These are phyloP conservation scores for Astyanax mexicanus DNA, from an alignment of 2,797 vertebrate genomes.

Conservation along the genomic window DNA sequence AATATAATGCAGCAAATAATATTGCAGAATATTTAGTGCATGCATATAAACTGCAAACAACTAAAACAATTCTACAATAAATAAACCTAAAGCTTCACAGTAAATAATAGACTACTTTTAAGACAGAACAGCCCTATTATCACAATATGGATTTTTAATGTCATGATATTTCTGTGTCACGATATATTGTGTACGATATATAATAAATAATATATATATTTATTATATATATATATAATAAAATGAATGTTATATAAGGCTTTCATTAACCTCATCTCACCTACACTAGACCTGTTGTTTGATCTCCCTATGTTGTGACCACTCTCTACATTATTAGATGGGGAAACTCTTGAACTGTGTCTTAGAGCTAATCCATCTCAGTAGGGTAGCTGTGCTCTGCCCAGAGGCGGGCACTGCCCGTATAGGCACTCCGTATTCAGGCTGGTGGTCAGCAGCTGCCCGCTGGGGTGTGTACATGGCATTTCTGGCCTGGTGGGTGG, in stretches of 20 bases:
- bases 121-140: too few species aligned
- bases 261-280: neutral
- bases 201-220: too few species aligned
- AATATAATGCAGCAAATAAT: too few species aligned
- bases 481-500: constrained; percentile 50
- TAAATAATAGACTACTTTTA: too few species aligned
- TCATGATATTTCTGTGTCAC: too few species aligned
- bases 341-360: neutral
- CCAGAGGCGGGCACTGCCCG: constrained; percentile 51
- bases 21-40: too few species aligned
- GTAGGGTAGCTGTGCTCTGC: constrained; percentile 26
- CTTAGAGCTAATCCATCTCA: constrained; percentile 30
- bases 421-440: constrained; percentile 27
- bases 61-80: too few species aligned
- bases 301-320: neutral
- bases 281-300: neutral
- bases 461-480: constrained; percentile 34
- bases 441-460: constrained; percentile 20
- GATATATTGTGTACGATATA: too few species aligned
- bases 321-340: neutral
- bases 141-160: too few species aligned
- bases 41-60: too few species aligned
- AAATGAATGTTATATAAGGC: neutral
- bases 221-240: neutral
- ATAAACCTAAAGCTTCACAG: too few species aligned